Conservation (phyloP, 1,140 invertebrate species). For the Drosophila pandora region DNA sequence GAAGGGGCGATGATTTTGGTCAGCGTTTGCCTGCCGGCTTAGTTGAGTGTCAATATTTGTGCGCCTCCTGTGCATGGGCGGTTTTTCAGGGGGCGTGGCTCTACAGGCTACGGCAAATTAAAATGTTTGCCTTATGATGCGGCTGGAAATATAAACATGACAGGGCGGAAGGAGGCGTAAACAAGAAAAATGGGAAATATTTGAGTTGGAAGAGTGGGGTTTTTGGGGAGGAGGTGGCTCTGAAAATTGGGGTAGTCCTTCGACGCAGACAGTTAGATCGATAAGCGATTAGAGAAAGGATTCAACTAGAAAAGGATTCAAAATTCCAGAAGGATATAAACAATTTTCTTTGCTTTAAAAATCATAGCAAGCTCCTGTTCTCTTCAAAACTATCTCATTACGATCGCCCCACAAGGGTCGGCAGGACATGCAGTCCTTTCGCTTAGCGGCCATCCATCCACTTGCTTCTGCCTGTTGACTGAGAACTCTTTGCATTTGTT, state of each 20-base stretch:
- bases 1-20: slow-evolving; percentile 43
- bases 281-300: slow-evolving; percentile 22
- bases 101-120: slow-evolving; percentile 54
- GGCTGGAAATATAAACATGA: slow-evolving; percentile 48
- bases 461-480: slow-evolving; percentile 35
- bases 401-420: slow-evolving; percentile 16
- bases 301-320: neutral
- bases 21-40: slow-evolving; percentile 58
- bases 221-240: neutral
- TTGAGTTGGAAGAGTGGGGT: slow-evolving; percentile 2
- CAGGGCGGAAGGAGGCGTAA: slow-evolving; percentile 30
- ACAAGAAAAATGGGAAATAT: slow-evolving; percentile 17
- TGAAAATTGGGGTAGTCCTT: neutral
- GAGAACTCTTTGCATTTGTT: slow-evolving; percentile 47
- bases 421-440: slow-evolving; percentile 24
- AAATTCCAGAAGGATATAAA: too few relatives aligned
- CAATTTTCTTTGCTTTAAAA: too few relatives aligned
- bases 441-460: neutral
- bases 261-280: slow-evolving; percentile 12
- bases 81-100: slow-evolving; percentile 19
- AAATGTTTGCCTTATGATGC: slow-evolving; percentile 76
- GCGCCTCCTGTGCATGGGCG: slow-evolving; percentile 24
- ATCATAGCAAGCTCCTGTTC: too few relatives aligned
- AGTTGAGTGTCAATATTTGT: slow-evolving; percentile 74
- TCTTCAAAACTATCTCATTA: slow-evolving; percentile 9